Conservation (phyloP, 2,113 vertebrate species). For the Parotia lawesii region DNA sequence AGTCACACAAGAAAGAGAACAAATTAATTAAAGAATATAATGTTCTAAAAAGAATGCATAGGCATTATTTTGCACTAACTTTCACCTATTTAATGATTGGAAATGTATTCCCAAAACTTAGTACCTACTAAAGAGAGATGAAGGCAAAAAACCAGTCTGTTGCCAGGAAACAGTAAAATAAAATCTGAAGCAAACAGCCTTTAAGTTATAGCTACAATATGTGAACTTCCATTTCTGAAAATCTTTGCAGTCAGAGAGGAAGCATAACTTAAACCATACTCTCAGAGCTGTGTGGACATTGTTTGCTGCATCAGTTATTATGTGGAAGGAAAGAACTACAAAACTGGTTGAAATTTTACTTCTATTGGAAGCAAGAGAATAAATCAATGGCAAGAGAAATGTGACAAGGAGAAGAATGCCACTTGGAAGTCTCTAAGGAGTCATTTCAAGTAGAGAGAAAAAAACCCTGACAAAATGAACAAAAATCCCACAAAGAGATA, state of each 20-base stretch:
- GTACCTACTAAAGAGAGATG: not conserved
- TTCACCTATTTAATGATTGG: not conserved
- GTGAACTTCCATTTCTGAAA: not conserved
- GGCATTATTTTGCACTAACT: not conserved
- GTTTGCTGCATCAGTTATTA: not conserved
- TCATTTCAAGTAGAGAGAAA: not conserved
- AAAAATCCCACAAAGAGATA: not conserved
- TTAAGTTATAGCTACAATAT: not conserved
- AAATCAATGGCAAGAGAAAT: not conserved
- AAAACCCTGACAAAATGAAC: not conserved
- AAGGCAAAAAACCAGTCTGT: not conserved
- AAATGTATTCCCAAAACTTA: not conserved
- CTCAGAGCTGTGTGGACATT: not conserved
- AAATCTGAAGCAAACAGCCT: not conserved
- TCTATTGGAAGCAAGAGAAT: not conserved
- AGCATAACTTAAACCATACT: not conserved
- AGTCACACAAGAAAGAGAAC: not conserved
- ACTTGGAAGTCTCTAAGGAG: not conserved
- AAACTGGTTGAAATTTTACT: not conserved
- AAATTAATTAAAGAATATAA: not conserved
- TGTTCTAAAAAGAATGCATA: not conserved
- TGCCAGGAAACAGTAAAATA: constrained; percentile 22
- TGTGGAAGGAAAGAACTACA: not conserved
- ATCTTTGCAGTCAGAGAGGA: not conserved
- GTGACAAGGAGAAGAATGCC: not conserved